phyloP scores from a whole-genome alignment of 2,797 vertebrate species.

The Anniella stebbinsi region DNA sequence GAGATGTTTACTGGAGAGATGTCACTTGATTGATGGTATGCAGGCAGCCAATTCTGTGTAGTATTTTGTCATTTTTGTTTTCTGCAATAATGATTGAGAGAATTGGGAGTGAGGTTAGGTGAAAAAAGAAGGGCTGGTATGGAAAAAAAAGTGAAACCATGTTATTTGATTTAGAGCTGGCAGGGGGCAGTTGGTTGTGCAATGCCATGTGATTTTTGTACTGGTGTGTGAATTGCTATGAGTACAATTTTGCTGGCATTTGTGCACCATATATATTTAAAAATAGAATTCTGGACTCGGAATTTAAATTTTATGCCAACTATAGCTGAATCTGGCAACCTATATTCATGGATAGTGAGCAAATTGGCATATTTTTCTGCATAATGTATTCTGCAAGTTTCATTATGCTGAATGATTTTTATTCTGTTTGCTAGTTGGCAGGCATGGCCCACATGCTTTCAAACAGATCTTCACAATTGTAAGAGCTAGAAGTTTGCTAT shows the following conservation, averaged over 20 bases:
- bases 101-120: neutral
- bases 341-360: neutral
- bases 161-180: neutral
- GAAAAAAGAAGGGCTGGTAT: neutral
- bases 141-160: neutral
- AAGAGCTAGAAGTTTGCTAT: neutral
- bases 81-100: neutral
- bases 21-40: neutral
- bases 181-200: neutral
- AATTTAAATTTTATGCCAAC: neutral
- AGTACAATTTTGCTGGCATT: neutral
- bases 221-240: neutral
- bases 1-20: neutral
- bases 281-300: neutral
- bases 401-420: slow-evolving; percentile 7
- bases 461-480: neutral
- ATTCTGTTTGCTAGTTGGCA: neutral
- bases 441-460: neutral
- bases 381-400: neutral
- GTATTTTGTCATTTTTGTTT: neutral
- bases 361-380: neutral
- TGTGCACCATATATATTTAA: neutral
- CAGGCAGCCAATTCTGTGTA: neutral
- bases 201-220: neutral
- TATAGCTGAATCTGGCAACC: neutral